Percentiles rank a stretch among this genome's conserved stretches.
These are phyloP conservation scores for Phataginus tetradactyla DNA, from an alignment of 2,797 vertebrate species.

Conservation along the genomic window DNA sequence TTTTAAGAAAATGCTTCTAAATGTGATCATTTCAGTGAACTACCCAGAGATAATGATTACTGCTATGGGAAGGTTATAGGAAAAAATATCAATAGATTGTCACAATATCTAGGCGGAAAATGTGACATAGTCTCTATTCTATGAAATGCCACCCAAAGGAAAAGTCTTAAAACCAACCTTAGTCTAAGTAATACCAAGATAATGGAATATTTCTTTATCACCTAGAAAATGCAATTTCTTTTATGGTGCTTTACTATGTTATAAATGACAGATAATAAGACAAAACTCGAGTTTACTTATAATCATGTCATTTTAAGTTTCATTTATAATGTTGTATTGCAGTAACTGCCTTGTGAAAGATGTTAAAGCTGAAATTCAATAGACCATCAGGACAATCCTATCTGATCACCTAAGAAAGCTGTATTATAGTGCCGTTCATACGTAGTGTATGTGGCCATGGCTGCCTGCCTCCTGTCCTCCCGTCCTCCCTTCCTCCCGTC, in stretches of 20 bases:
- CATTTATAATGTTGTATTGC: not conserved
- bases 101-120: constrained; percentile 48
- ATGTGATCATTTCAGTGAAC: constrained; percentile 68
- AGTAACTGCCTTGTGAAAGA: constrained; percentile 48
- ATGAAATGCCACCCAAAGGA: constrained; percentile 63
- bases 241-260: constrained; percentile 54
- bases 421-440: constrained; percentile 52
- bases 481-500: not conserved
- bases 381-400: constrained; percentile 44
- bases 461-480: constrained; percentile 41
- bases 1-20: constrained; percentile 75
- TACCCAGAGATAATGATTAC: constrained; percentile 77
- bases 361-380: constrained; percentile 57
- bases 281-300: constrained; percentile 75
- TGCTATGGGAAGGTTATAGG: constrained; percentile 72
- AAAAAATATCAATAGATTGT: constrained; percentile 72
- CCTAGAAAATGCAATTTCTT: constrained; percentile 60
- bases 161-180: constrained; percentile 60
- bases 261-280: constrained; percentile 57
- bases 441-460: constrained; percentile 38
- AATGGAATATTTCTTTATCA: constrained; percentile 60
- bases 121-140: constrained; percentile 46
- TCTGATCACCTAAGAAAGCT: constrained; percentile 55
- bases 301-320: constrained; percentile 71
- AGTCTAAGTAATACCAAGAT: constrained; percentile 61